Base-by-base conservation (phyloP, 2,113 vertebrate species). In the Capra hircus region DNA sequence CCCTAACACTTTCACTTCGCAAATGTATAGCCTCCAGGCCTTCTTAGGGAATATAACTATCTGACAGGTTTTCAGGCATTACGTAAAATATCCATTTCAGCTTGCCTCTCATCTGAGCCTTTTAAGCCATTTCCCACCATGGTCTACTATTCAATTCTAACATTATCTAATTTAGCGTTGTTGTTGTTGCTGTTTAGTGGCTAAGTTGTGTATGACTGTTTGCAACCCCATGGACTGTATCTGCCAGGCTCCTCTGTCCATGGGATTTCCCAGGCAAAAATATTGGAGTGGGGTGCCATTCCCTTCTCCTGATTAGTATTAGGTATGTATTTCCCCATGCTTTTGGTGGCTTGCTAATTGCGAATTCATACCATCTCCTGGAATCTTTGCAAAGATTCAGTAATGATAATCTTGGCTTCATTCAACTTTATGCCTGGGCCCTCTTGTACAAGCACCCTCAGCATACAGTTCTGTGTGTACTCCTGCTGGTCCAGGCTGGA, bases 191-290 rank as follows among this genome's bases (percentile, higher is more conserved):
- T 71, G 1, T 71, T 71, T 40, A 23, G 36, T 40, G n/a, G 67
- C 21, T 40, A 74, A 74, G 36, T 74, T 11, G 0, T 43, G 16
- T 43, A 5, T 0, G 1, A 25, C 21, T 43, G 11, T 74, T 74
- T 43, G 11, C 36, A 43, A 43, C 36, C 36, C 36, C 11, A 14
- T 43, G 12, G 36, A 25, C 23, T 25, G 12, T 77, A 71, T 21
- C 17, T 0, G 0, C 64, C 64, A 71, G 9, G n/a, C 2, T 71
- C 4, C 9, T 36, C 64, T 36, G n/a, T 36, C 9, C 64, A 43
- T 0, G 0, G 33, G 19, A 43, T 77, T 77, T 77, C 8, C 36
- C 36, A 77, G 71, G 23, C 71, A 77, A 77, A 25, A 43, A 43
- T 77, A 77, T 27, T 77, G 71, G 71, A 25, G 71, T 77, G 71